Conservation (phyloP, 2,888 invertebrate species). For the Sthenelais limicola region DNA sequence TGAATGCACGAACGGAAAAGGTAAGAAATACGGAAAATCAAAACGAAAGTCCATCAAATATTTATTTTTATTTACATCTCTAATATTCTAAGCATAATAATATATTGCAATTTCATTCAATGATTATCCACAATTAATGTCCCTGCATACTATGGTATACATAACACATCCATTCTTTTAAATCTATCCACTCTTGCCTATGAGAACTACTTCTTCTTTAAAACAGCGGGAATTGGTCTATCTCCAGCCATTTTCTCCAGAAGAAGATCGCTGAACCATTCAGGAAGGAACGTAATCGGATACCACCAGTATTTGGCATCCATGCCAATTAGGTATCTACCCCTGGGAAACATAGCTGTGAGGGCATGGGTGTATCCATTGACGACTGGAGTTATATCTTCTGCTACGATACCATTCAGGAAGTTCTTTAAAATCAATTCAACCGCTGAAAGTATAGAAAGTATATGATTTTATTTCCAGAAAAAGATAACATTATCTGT, state of each 20-base stretch:
- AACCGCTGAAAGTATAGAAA: constrained; percentile 1
- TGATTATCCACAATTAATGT: too few species aligned
- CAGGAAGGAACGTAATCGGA: constrained; percentile 55
- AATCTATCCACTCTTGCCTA: too few species aligned
- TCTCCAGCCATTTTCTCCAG: constrained; percentile 39
- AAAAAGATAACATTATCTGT: too few species aligned
- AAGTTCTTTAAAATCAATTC: constrained; percentile 23
- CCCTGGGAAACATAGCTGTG: constrained; percentile 56
- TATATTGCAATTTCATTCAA: too few species aligned
- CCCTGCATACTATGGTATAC: too few species aligned
- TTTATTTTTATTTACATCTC: too few species aligned
- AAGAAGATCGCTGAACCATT: constrained; percentile 55
- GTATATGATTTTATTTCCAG: neutral
- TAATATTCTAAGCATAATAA: too few species aligned
- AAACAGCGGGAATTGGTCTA: constrained; percentile 35
- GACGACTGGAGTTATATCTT: constrained; percentile 55
- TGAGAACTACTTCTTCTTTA: neutral
- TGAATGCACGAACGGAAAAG: too few species aligned
- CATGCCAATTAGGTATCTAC: constrained; percentile 57
- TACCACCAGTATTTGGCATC: constrained; percentile 58
- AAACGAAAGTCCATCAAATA: too few species aligned
- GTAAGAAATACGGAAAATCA: too few species aligned
- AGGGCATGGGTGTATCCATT: constrained; percentile 61
- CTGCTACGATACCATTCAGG: neutral
- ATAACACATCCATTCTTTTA: too few species aligned